Percentiles rank a stretch among this genome's conserved stretches.
These are phyloP conservation scores for Todiramphus saurophagus DNA, from an alignment of 2,113 vertebrate species.

Conservation along the genomic window DNA sequence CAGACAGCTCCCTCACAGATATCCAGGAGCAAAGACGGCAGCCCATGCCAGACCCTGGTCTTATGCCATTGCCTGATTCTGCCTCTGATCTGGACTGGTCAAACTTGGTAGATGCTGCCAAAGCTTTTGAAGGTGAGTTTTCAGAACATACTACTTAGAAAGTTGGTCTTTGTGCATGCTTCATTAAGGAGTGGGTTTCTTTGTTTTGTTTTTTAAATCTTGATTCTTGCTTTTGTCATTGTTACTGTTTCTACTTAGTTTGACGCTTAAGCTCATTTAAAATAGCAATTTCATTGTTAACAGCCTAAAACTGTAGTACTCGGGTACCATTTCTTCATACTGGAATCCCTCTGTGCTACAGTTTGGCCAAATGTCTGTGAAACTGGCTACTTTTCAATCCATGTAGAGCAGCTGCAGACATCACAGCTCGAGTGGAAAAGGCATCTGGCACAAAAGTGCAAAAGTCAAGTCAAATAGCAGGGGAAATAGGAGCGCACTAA, in stretches of 20 bases:
- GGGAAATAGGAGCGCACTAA: background rate
- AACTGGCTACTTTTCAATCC: background rate
- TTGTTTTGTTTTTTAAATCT: background rate
- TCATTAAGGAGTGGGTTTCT: background rate
- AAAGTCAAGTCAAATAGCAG: background rate
- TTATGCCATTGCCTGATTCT: constrained; percentile 90
- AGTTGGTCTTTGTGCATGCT: background rate
- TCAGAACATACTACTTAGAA: background rate
- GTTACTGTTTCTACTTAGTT: background rate
- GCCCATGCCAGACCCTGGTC: constrained; percentile 86
- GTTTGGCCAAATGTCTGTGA: background rate
- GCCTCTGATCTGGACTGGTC: constrained; percentile 93
- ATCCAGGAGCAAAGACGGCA: constrained; percentile 85
- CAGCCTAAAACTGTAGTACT: background rate
- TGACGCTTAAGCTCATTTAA: background rate
- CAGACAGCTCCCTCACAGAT: constrained; percentile 89
- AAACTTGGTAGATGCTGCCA: constrained; percentile 92
- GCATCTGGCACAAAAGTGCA: background rate
- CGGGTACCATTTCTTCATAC: background rate
- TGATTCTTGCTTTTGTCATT: background rate
- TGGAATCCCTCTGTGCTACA: background rate
- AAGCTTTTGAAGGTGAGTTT: constrained; percentile 91
- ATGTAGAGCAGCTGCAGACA: background rate
- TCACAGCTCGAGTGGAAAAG: background rate
- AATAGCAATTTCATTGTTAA: background rate